These are phyloP conservation scores for Andrena hattorfiana DNA, from an alignment of 2,888 invertebrate species.

Conservation along the genomic window DNA sequence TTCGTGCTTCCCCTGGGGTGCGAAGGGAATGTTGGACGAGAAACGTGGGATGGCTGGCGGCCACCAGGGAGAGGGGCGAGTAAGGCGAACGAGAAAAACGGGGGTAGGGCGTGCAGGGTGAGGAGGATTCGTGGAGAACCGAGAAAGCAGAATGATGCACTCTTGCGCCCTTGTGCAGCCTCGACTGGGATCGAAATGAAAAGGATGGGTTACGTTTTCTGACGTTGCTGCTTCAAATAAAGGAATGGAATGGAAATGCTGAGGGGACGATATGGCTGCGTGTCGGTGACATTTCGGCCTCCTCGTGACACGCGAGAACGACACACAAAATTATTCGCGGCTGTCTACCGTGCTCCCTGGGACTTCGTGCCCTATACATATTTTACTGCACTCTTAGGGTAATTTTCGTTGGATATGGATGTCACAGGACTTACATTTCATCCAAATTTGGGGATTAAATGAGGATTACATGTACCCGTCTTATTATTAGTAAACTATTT, in stretches of 20 bases:
- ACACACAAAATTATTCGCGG: slow-evolving; percentile 38
- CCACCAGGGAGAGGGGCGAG: neutral
- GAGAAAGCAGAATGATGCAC: slow-evolving; percentile 55
- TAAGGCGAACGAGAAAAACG: slow-evolving; percentile 24
- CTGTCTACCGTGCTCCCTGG: neutral
- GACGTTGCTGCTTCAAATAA: slow-evolving; percentile 42
- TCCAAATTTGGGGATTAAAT: neutral
- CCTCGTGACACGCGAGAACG: neutral
- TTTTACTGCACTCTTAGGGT: neutral
- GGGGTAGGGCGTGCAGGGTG: slow-evolving; percentile 13
- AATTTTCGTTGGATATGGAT: neutral
- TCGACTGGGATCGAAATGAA: slow-evolving; percentile 34
- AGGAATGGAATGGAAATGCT: slow-evolving; percentile 28
- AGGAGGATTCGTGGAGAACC: slow-evolving; percentile 59
- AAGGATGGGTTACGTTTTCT: slow-evolving; percentile 38
- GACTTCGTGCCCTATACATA: slow-evolving; percentile 8
- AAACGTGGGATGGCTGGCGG: slow-evolving; percentile 13
- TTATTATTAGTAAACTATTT: neutral
- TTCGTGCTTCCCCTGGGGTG: slow-evolving; percentile 45
- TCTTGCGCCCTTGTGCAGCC: slow-evolving; percentile 28
- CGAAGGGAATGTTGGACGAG: slow-evolving; percentile 10
- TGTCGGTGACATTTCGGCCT: slow-evolving; percentile 39
- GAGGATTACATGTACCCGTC: neutral
- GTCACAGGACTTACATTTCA: too few species aligned
- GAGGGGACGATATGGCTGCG: slow-evolving; percentile 14